phyloP scores from a whole-genome alignment of 2,888 invertebrate genomes.

The Mesopsocus fuscifrons region DNA sequence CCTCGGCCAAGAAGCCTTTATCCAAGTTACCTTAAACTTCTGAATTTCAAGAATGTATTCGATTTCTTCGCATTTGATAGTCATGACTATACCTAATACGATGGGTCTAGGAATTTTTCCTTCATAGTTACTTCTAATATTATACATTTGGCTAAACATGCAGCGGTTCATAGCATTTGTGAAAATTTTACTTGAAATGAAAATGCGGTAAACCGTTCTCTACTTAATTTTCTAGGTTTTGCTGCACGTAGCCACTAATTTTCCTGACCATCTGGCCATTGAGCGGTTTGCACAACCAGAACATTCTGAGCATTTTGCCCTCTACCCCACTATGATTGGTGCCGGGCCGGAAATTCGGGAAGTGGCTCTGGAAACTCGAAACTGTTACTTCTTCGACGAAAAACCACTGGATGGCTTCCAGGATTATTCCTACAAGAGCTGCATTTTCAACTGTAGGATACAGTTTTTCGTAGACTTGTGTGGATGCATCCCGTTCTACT shows the following conservation, averaged over 20 bases:
- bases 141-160: too few species aligned
- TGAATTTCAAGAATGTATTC: too few species aligned
- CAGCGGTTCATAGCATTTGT: too few species aligned
- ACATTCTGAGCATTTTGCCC: conserved; percentile 1
- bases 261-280: conserved; percentile 10
- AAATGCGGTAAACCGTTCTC: too few species aligned
- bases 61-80: too few species aligned
- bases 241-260: conserved; percentile 12
- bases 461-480: conserved; percentile 10
- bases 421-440: conserved; percentile 12
- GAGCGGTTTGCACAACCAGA: conserved; percentile 12
- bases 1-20: too few species aligned
- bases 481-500: conserved; percentile 13
- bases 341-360: conserved; percentile 8
- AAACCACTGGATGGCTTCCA: neutral
- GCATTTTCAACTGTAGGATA: conserved; percentile 11
- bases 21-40: too few species aligned
- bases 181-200: too few species aligned
- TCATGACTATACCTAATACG: too few species aligned
- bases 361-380: conserved; percentile 1
- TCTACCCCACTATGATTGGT: conserved; percentile 11
- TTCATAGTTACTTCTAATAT: too few species aligned
- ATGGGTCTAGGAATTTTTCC: too few species aligned
- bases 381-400: conserved; percentile 13
- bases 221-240: conserved; percentile 10